Evolutionary conservation across 2,797 vertebrate genomes (phyloP).

Genomic region (Silurus lanzhouensis): DNA sequence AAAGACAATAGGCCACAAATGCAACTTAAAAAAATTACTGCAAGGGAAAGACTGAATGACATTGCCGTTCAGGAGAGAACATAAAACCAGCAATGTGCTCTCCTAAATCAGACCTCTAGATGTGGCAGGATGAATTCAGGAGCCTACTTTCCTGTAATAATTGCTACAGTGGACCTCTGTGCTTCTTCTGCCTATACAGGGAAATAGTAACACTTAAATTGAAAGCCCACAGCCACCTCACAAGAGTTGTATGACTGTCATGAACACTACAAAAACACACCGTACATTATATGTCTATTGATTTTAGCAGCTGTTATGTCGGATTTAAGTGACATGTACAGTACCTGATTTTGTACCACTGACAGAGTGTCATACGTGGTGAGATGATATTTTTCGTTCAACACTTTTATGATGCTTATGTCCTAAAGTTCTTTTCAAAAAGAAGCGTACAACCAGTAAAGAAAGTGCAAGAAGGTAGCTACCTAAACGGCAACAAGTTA

Average conservation of each 20-base stretch:
- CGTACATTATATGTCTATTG: slow-evolving; percentile 46
- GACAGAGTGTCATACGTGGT: slow-evolving; percentile 23
- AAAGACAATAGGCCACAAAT: slow-evolving; percentile 57
- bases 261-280: slow-evolving; percentile 51
- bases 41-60: slow-evolving; percentile 46
- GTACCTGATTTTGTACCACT: slow-evolving; percentile 51
- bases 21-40: slow-evolving; percentile 57
- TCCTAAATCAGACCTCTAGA: slow-evolving; percentile 54
- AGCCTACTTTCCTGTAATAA: slow-evolving; percentile 52
- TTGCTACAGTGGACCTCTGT: slow-evolving; percentile 49
- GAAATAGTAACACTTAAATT: slow-evolving; percentile 40
- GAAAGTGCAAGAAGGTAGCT: slow-evolving; percentile 52
- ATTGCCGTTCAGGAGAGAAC: slow-evolving; percentile 79
- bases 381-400: slow-evolving; percentile 43
- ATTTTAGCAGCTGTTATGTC: slow-evolving; percentile 54
- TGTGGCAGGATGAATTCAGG: slow-evolving; percentile 45
- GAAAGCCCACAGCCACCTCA: slow-evolving; percentile 46
- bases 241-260: slow-evolving; percentile 48
- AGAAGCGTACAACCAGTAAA: slow-evolving; percentile 45
- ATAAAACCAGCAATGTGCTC: slow-evolving; percentile 62
- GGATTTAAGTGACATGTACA: slow-evolving; percentile 46
- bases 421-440: slow-evolving; percentile 43
- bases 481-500: slow-evolving; percentile 46
- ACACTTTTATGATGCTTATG: slow-evolving; percentile 47
- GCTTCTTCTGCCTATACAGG: slow-evolving; percentile 44